These are phyloP conservation scores for Tetranychus piercei DNA, from an alignment of 2,888 invertebrate genomes.

Conservation along the genomic window DNA sequence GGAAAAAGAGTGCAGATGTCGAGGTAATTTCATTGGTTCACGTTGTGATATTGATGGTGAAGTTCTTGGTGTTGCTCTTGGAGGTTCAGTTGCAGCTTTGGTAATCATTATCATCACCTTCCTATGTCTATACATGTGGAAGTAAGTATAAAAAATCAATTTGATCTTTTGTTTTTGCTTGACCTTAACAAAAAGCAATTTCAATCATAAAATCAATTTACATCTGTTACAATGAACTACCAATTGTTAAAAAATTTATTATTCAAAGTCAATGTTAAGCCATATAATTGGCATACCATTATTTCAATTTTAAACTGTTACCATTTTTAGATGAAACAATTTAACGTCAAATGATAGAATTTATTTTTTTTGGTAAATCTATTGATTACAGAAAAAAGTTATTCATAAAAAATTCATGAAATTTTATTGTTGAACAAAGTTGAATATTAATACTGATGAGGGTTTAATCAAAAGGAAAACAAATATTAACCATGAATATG, in stretches of 20 bases:
- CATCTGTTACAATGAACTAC: neutral
- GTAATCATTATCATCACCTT: slow-evolving; percentile 70
- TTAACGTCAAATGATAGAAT: too few species aligned
- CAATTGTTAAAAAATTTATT: neutral
- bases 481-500: neutral
- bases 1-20: slow-evolving; percentile 56
- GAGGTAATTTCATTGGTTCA: slow-evolving; percentile 46
- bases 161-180: neutral
- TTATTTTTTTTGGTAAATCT: too few species aligned
- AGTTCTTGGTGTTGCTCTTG: slow-evolving; percentile 72
- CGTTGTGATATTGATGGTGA: slow-evolving; percentile 80
- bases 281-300: neutral
- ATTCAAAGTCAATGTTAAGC: neutral
- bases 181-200: neutral
- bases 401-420: too few species aligned
- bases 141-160: slow-evolving; percentile 38
- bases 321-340: too few species aligned
- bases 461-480: neutral
- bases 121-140: slow-evolving; percentile 74
- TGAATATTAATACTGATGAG: neutral
- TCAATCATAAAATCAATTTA: too few species aligned
- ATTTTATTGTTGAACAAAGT: slow-evolving; percentile 4
- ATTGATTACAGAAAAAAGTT: too few species aligned
- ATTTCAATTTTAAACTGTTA: neutral
- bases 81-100: slow-evolving; percentile 68